Evolutionary conservation across 2,113 vertebrate genomes (phyloP), one percentile per base, ranked within the genome.

Genomic region (Plestiodon gilberti): DNA sequence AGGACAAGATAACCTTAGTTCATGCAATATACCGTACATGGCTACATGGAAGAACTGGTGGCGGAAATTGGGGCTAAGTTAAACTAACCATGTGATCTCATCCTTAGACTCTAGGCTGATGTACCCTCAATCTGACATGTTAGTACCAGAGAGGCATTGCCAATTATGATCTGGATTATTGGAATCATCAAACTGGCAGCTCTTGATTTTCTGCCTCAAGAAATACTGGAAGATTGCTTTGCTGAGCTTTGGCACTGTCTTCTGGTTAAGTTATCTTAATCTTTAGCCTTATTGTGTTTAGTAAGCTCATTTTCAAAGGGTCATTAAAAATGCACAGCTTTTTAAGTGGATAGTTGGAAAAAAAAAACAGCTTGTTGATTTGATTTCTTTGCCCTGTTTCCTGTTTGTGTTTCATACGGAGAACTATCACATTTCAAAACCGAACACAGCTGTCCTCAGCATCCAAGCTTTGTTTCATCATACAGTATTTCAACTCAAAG

Each of bases 331-430:
- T 65, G 91, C 85, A 90, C 7, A 83, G 64, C 67, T 90, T 77
- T 75, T 62, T 73, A 3, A 77, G 22, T 35, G 61, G 89, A 38
- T 88, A 90, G 79, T 90, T 94, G 82, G 92, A 87, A 93, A 90
- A 69, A 84, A 87, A 88, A 8, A 48, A 48, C 43, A 48, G 43
- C 71, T 73, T 89, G 81, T 87, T 90, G 82, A 91, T 89, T 94
- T 87, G 89, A 93, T 92, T 94, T 94, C 87, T 84, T 88, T 89
- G 89, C 88, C 91, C 88, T 91, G 88, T 92, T 94, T 94, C 85
- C 92, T 94, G 88, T 91, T 94, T 95, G 91, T 87, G 93, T 94
- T 94, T 93, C 89, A 91, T 92, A 86, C 80, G 90, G 85, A 92
- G n/a, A 93, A 88, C 79, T 92, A 88, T 95, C 87, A 89, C 79